Evolutionary conservation across 2,888 invertebrate species (phyloP).

Genomic region (Norana najaformis): DNA sequence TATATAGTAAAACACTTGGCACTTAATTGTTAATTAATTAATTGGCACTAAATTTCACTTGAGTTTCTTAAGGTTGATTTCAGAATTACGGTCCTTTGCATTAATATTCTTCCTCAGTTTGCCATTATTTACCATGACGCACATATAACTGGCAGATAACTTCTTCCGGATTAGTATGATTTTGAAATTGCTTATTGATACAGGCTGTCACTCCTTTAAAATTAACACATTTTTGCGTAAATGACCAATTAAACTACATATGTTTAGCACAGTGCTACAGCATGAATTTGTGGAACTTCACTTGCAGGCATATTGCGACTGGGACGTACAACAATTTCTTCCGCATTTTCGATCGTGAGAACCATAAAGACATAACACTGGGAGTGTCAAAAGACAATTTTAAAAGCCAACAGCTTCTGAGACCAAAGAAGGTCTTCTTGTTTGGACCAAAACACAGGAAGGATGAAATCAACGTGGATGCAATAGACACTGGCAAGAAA

Average conservation of each 20-base stretch:
- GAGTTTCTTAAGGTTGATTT: too few species aligned
- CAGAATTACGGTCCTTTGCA: too few species aligned
- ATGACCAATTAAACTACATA: background rate
- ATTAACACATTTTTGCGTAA: too few species aligned
- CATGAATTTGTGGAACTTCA: constrained; percentile 30
- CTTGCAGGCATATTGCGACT: constrained; percentile 86
- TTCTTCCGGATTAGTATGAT: too few species aligned
- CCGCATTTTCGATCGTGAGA: constrained; percentile 81
- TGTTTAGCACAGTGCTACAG: background rate
- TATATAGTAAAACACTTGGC: too few species aligned
- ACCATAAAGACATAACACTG: constrained; percentile 85
- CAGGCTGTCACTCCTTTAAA: too few species aligned
- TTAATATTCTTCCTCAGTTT: background rate
- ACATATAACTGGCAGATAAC: too few species aligned
- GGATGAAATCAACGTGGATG: constrained; percentile 76
- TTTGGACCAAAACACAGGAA: constrained; percentile 80
- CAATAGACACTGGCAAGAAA: constrained; percentile 98
- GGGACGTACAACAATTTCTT: constrained; percentile 99
- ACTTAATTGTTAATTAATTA: too few species aligned
- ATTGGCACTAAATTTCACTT: too few species aligned
- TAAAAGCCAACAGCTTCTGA: constrained; percentile 68
- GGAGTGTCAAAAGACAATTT: constrained; percentile 84
- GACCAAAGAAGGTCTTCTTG: constrained; percentile 78
- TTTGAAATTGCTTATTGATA: too few species aligned
- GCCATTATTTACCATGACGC: too few species aligned